Percentiles rank a stretch among this genome's conserved stretches.
phyloP scores from a whole-genome alignment of 2,113 vertebrate genomes.

The Hemiscyllium ocellatum region DNA sequence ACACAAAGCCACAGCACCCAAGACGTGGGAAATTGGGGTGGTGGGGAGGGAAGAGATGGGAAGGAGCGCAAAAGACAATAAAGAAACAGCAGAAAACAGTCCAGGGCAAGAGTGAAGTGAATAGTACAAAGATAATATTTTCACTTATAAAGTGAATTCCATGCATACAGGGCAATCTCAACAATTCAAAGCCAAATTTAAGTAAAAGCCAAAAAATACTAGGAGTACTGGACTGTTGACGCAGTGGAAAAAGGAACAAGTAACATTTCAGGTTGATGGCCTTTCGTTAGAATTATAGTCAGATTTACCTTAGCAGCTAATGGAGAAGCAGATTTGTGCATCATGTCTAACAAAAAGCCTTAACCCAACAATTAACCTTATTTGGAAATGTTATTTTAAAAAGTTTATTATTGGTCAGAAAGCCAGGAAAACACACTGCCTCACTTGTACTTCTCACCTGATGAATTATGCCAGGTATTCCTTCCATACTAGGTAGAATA shows the following conservation, averaged over 20 bases:
- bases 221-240: no score
- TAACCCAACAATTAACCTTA: not conserved
- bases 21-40: not conserved
- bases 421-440: not conserved
- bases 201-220: no score
- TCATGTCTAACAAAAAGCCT: no score
- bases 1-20: not conserved
- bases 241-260: no score
- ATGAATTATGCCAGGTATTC: not conserved
- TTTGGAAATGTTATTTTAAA: not conserved
- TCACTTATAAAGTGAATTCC: not conserved
- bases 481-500: not conserved
- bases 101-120: not conserved
- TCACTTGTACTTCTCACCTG: not conserved
- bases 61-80: not conserved
- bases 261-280: not conserved
- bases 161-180: no score
- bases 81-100: not conserved
- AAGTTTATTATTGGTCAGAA: not conserved
- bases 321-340: not conserved
- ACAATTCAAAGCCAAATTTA: no score
- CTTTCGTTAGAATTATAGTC: not conserved
- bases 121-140: not conserved
- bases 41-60: not conserved
- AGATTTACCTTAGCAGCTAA: not conserved